Evolutionary conservation across 1,140 invertebrate species (phyloP).

Genomic region (Drosophila ercepeae): DNA sequence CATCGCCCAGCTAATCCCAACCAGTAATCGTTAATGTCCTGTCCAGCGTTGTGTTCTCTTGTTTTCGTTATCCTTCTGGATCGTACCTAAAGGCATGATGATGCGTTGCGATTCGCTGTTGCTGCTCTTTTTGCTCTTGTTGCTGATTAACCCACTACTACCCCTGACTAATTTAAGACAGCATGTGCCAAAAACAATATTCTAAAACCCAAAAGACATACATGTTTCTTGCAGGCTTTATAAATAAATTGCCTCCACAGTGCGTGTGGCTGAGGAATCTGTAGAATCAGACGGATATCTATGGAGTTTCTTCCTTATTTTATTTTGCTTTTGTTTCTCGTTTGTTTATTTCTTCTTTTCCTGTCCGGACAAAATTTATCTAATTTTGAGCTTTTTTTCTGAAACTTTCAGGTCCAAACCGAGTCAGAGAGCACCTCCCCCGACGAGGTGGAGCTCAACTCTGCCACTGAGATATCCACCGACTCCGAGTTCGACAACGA

Average conservation of each 20-base stretch:
- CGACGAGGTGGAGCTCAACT: slow-evolving; percentile 89
- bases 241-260: not conserved
- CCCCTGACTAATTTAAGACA: slow-evolving; percentile 53
- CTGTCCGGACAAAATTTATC: not conserved
- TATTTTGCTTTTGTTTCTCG: slow-evolving; percentile 47
- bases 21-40: slow-evolving; percentile 26
- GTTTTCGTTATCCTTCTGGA: slow-evolving; percentile 74
- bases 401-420: slow-evolving; percentile 85
- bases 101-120: slow-evolving; percentile 14
- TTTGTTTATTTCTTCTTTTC: slow-evolving; percentile 29
- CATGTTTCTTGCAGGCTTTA: no score
- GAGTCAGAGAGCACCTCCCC: slow-evolving; percentile 89
- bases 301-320: not conserved
- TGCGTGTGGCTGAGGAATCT: not conserved
- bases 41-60: slow-evolving; percentile 52
- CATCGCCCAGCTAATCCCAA: slow-evolving; percentile 50
- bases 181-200: slow-evolving; percentile 60
- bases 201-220: slow-evolving; percentile 1
- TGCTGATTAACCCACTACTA: slow-evolving; percentile 64
- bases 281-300: slow-evolving; percentile 34
- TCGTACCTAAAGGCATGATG: slow-evolving; percentile 82
- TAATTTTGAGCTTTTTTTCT: not conserved
- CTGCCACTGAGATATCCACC: slow-evolving; percentile 95
- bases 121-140: slow-evolving; percentile 37
- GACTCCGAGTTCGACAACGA: slow-evolving; percentile 96